phyloP scores from a whole-genome alignment of 2,797 vertebrate species.

The Gouania willdenowi region DNA sequence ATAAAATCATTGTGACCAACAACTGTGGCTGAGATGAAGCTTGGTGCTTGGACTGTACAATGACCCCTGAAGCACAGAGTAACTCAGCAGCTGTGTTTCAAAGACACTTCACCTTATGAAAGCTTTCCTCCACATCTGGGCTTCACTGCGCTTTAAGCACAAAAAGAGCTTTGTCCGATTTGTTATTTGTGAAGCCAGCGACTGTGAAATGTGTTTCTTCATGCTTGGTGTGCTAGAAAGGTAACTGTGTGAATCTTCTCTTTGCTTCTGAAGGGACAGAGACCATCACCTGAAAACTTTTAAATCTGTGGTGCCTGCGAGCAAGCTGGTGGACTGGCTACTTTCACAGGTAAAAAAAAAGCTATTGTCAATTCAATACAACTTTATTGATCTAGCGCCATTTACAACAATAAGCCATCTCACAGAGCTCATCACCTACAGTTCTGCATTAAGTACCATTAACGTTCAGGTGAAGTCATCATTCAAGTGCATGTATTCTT shows the following conservation, averaged over 20 bases:
- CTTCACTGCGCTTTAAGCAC: conserved; percentile 1
- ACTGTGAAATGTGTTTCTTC: background rate
- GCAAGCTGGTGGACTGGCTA: conserved; percentile 96
- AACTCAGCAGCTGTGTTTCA: background rate
- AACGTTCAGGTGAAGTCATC: no score
- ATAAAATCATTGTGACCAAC: background rate
- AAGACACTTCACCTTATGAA: background rate
- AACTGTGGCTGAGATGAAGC: background rate
- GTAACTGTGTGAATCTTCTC: background rate
- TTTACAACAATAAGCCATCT: no score
- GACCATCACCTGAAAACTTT: conserved; percentile 96
- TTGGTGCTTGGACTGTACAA: background rate
- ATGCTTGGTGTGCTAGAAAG: background rate
- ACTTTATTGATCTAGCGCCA: no score
- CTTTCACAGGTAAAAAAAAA: conserved; percentile 84
- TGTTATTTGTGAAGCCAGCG: no score
- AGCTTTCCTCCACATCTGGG: background rate
- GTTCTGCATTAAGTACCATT: no score
- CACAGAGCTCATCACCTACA: no score
- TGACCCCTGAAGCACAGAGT: background rate
- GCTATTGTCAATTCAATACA: no score
- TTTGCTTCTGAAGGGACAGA: conserved; percentile 78
- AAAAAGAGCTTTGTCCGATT: background rate
- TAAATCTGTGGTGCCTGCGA: conserved; percentile 92
- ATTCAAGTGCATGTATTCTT: no score